These are phyloP conservation scores for Frankliniella fusca DNA, from an alignment of 2,888 invertebrate genomes.

Conservation along the genomic window DNA sequence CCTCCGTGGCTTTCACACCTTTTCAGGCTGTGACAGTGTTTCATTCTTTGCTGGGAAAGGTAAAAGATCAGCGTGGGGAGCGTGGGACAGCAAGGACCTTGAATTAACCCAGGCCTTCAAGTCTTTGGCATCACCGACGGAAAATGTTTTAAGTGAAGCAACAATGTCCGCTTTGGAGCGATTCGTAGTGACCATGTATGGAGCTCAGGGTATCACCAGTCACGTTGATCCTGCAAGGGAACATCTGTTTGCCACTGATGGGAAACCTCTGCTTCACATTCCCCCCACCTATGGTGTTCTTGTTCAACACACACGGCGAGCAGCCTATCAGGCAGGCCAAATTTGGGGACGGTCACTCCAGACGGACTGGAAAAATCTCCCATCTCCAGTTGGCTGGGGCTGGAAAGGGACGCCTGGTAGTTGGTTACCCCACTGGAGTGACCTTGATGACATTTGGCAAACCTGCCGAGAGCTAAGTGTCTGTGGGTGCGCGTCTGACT, in stretches of 20 bases:
- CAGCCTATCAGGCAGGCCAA: too few species aligned
- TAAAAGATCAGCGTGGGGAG: conserved; percentile 17
- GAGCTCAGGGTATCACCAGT: too few species aligned
- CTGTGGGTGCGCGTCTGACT: too few species aligned
- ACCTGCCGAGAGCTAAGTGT: neutral
- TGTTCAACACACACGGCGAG: too few species aligned
- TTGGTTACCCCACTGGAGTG: neutral
- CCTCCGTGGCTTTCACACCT: conserved; percentile 28
- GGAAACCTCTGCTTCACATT: too few species aligned
- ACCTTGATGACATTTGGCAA: neutral
- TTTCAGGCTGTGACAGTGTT: conserved; percentile 29
- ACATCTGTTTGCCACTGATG: too few species aligned
- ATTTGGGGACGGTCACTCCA: too few species aligned
- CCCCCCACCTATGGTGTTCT: too few species aligned
- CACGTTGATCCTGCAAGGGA: too few species aligned
- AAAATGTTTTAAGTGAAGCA: neutral
- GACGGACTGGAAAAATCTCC: too few species aligned
- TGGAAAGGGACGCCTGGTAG: neutral
- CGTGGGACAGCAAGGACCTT: conserved; percentile 5
- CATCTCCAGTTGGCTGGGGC: neutral
- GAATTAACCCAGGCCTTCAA: neutral
- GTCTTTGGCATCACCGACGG: neutral
- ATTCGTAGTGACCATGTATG: neutral
- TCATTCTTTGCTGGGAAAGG: conserved; percentile 29
- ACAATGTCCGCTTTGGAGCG: neutral